These are phyloP conservation scores for Proctacanthus coquilletti DNA, from an alignment of 1,140 invertebrate genomes.

Conservation along the genomic window DNA sequence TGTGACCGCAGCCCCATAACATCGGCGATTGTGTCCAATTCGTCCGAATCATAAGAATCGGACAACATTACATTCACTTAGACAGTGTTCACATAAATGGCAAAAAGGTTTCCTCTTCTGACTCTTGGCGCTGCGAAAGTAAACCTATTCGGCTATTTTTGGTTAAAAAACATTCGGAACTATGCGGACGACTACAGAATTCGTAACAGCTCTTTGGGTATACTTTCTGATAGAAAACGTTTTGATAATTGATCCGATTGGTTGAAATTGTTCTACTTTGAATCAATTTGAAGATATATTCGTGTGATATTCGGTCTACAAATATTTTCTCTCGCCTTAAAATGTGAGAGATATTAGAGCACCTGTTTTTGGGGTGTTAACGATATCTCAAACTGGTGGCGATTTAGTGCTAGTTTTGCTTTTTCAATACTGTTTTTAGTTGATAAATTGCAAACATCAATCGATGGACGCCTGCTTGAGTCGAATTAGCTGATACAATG, in stretches of 20 bases:
- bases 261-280: constrained; percentile 2
- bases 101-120: too few species aligned
- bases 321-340: constrained; percentile 19
- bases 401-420: background rate
- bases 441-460: background rate
- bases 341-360: constrained; percentile 4
- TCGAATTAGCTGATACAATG: background rate
- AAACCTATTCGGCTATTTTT: too few species aligned
- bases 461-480: background rate
- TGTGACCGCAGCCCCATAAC: constrained; percentile 42
- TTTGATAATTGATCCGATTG: constrained; percentile 4
- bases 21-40: constrained; percentile 45
- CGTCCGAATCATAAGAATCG: constrained; percentile 31
- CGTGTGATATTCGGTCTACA: constrained; percentile 7
- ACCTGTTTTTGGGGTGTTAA: constrained; percentile 5
- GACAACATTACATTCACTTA: constrained; percentile 33
- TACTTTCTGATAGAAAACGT: background rate
- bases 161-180: background rate
- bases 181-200: background rate
- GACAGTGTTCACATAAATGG: too few species aligned
- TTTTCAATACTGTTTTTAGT: background rate
- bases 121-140: background rate
- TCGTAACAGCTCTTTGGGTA: constrained; percentile 4
- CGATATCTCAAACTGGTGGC: background rate
- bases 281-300: background rate